phyloP scores from a whole-genome alignment of 2,888 invertebrate species.

The Xanthia togata region DNA sequence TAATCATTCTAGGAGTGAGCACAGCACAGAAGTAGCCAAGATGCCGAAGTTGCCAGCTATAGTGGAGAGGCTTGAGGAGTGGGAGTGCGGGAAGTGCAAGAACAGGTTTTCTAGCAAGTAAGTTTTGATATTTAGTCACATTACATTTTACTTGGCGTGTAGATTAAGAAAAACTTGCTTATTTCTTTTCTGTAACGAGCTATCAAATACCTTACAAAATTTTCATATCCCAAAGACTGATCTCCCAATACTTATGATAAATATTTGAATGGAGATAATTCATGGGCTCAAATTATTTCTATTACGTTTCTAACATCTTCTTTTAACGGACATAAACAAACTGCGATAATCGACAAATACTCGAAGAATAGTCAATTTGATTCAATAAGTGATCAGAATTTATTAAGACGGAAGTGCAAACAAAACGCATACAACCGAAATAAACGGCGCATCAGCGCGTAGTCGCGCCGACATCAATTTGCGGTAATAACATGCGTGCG shows the following conservation, averaged over 20 bases:
- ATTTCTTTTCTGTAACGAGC: background rate
- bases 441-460: conserved; percentile 71
- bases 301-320: conserved; percentile 5
- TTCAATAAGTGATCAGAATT: conserved; percentile 37
- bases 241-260: background rate
- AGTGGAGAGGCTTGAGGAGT: conserved; percentile 67
- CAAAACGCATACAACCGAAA: conserved; percentile 71
- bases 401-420: conserved; percentile 66
- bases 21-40: conserved; percentile 75
- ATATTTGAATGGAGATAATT: conserved; percentile 18
- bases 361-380: conserved; percentile 31
- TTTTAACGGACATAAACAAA: background rate
- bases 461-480: conserved; percentile 73
- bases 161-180: background rate
- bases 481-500: conserved; percentile 68
- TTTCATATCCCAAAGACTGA: background rate
- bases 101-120: conserved; percentile 78
- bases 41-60: conserved; percentile 61
- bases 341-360: background rate
- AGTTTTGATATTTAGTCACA: conserved; percentile 57
- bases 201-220: background rate
- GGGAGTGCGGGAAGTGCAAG: conserved; percentile 75
- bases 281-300: background rate
- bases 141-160: background rate
- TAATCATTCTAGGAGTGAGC: conserved; percentile 91